Evolutionary conservation across 2,797 vertebrate species (phyloP), one percentile per base, ranked within the genome.

Genomic region (Pangasius mekongensis): DNA sequence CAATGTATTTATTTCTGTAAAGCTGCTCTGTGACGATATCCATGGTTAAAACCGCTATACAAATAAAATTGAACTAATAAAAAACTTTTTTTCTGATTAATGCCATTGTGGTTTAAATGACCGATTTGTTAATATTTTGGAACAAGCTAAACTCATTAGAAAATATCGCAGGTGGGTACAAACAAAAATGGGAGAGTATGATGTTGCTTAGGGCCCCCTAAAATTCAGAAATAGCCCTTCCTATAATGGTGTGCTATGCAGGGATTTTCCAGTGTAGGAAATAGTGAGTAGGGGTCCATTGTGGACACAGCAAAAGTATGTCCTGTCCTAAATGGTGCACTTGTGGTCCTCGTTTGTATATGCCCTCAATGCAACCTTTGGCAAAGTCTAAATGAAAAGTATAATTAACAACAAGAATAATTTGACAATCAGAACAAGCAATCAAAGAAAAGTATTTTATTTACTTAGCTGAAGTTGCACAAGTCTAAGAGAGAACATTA

Each of bases 381-480:
- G 52, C 52, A 30, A 52, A 22, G 14, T 5, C 16, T 13, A 2
- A 27, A 30, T 67, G 20, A 47, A 67, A 52, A 20, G 8, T 13
- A 81, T 3, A 85, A 85, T 36, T 22, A 27, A 10, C n/a, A 24
- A 67, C 27, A 49, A 73, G 22, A 64, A 52, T 60, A 58, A 60
- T 22, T 5, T 36, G 20, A 81, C 22, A 60, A 62, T 3, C 27
- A 86, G 22, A 18, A 52, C 1, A 54, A 76, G 64, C 52, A 76
- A 39, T 80, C 89, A 94, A 94, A 95, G 93, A 95, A 95, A 95
- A 92, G 93, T 93, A 91, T 93, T 96, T 96, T 95, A 96, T 96
- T 96, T 91, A 91, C 88, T 94, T 91, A 93, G 93, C 93, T 88
- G 92, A 93, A 94, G 93, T 92, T 89, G 91, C 93, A 92, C 64